phyloP scores from a whole-genome alignment of 2,797 vertebrate species.

The Anableps anableps region DNA sequence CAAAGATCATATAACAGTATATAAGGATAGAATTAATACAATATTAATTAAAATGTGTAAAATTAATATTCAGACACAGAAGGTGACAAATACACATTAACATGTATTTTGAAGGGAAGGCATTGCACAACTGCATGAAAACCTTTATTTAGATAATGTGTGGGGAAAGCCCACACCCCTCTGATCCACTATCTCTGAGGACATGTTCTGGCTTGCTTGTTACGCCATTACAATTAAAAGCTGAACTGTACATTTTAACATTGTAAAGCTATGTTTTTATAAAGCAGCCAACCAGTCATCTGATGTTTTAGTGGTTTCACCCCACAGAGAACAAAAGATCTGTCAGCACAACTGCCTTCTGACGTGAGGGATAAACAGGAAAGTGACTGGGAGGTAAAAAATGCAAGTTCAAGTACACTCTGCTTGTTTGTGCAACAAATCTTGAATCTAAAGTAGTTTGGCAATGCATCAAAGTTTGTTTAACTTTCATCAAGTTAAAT shows the following conservation, averaged over 20 bases:
- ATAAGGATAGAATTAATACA: not conserved
- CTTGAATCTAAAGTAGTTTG: constrained; percentile 67
- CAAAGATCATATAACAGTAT: not conserved
- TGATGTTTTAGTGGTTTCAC: constrained; percentile 43
- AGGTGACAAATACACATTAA: not conserved
- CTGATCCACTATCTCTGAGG: not conserved
- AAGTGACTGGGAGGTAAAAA: constrained; percentile 46
- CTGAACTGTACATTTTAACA: not conserved
- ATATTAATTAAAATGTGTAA: not conserved
- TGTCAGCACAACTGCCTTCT: constrained; percentile 67
- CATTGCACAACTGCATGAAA: not conserved
- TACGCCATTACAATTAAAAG: not conserved
- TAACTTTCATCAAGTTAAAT: constrained; percentile 7
- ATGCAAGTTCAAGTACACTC: constrained; percentile 46
- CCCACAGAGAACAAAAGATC: constrained; percentile 56
- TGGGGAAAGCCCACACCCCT: not conserved
- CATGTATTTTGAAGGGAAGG: not conserved
- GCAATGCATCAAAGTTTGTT: constrained; percentile 16
- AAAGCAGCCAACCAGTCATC: constrained; percentile 33
- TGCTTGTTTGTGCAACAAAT: constrained; percentile 53
- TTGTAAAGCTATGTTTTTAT: constrained; percentile 36
- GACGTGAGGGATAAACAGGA: constrained; percentile 61
- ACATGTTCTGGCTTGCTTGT: not conserved
- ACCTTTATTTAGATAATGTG: not conserved
- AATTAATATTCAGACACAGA: not conserved